Evolutionary conservation across 2,797 vertebrate species (phyloP), one percentile per base, ranked within the genome.

Genomic region (Catostomus latipinnis): DNA sequence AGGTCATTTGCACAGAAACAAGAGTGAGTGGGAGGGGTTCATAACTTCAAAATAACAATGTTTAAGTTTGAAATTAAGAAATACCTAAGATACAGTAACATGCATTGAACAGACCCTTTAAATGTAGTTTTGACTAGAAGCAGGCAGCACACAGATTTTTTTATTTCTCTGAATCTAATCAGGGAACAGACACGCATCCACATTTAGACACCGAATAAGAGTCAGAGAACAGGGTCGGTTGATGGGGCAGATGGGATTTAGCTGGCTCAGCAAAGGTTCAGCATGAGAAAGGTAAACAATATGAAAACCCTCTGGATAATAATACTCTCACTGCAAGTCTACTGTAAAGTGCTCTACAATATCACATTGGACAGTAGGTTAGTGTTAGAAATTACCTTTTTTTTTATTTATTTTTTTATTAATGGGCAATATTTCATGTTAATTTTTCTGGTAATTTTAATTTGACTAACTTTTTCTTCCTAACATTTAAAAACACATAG

Each of bases 311-410:
- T 61, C 16, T 61, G 12, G 46, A 53, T 68, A 69, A 77, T 52
- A 61, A 52, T 46, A 60, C 46, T 43, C 18, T 76, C 63, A 57
- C 16, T 63, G 56, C 65, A 65, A 68, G 66, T 61, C 56, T 77
- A 77, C 56, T 56, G 52, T 77, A 18, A 77, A 61, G 56, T 60
- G 66, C 65, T 76, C 22, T 58, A 58, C 63, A 67, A 56, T 76
- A 57, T 67, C 34, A 66, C 53, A 67, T 67, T 57, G 11, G 8
- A 43, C 45, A 34, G 34, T 60, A 68, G 54, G 65, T 46, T 12
- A 50, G 54, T 68, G 45, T 16, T 8, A 58, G 46, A 76, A 58
- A 76, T 76, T 7, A 22, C 13, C 9, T 34, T 50, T 45, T 56
- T 13, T 61, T 53, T 0, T 22, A 22, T 22, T 22, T 22, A 1